Percentiles rank a stretch among this genome's conserved stretches.
phyloP scores from a whole-genome alignment of 2,888 invertebrate species.

The Andrena minutula region DNA sequence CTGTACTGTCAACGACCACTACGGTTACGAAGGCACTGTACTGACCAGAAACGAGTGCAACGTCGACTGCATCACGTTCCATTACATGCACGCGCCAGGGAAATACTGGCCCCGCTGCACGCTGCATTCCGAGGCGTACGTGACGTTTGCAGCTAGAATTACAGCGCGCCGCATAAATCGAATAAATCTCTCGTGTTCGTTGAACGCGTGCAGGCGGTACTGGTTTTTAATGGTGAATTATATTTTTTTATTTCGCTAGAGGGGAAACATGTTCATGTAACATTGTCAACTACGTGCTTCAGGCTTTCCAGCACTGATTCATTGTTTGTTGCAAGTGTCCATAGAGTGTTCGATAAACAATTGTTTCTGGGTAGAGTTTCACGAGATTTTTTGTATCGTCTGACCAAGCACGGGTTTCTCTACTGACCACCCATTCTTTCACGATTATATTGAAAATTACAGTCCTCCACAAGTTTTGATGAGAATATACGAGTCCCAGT shows the following conservation, averaged over 20 bases:
- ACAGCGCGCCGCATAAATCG: slow-evolving; percentile 40
- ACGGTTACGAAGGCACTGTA: not conserved
- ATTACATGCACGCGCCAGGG: slow-evolving; percentile 37
- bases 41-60: not conserved
- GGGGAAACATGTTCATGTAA: not conserved
- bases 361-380: not conserved
- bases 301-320: not conserved
- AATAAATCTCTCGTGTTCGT: slow-evolving; percentile 41
- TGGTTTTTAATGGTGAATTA: slow-evolving; percentile 30
- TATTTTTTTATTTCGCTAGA: slow-evolving; percentile 24
- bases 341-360: too few relatives aligned
- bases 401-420: slow-evolving; percentile 9
- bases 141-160: slow-evolving; percentile 52
- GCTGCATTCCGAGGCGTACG: slow-evolving; percentile 53
- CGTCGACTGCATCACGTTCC: slow-evolving; percentile 48
- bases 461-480: not conserved
- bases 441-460: not conserved
- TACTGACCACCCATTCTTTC: not conserved
- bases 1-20: slow-evolving; percentile 26
- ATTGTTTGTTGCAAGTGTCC: too few relatives aligned
- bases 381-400: not conserved
- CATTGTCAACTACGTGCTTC: not conserved
- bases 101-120: slow-evolving; percentile 34
- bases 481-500: not conserved
- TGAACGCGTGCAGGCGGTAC: not conserved